These are phyloP conservation scores for Temnothorax nylanderi DNA, from an alignment of 1,140 invertebrate genomes.

Conservation along the genomic window DNA sequence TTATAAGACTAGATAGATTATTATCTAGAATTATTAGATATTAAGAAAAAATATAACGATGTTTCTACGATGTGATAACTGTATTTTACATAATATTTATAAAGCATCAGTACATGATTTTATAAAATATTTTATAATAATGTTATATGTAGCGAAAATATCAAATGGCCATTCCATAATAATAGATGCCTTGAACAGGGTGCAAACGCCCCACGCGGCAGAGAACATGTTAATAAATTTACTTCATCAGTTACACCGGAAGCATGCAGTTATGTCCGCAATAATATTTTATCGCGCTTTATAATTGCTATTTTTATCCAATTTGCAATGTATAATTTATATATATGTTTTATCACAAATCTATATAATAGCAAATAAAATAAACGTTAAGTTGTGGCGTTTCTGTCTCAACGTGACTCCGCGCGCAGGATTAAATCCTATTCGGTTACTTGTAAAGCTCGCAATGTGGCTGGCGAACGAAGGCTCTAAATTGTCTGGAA, in stretches of 20 bases:
- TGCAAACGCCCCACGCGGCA: neutral
- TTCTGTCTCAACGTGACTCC: neutral
- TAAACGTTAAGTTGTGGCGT: neutral
- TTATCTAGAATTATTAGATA: neutral
- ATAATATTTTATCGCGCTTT: neutral
- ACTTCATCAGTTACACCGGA: neutral
- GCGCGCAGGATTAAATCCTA: neutral
- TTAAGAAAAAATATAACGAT: neutral
- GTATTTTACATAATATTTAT: neutral
- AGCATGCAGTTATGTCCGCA: too few relatives aligned
- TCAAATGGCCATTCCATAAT: neutral
- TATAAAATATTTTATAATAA: neutral
- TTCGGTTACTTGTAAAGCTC: neutral
- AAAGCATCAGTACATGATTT: neutral
- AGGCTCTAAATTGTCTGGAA: constrained; percentile 22
- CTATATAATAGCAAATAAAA: neutral
- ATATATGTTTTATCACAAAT: neutral
- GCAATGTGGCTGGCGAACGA: neutral
- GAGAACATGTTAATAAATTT: neutral
- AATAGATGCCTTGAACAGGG: neutral
- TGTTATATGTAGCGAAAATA: neutral
- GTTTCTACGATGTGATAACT: neutral
- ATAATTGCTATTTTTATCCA: neutral
- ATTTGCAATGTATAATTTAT: neutral
- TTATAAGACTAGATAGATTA: neutral